Base-by-base conservation (phyloP, 2,113 vertebrate genomes). In the Chaetodon trifascialis region DNA sequence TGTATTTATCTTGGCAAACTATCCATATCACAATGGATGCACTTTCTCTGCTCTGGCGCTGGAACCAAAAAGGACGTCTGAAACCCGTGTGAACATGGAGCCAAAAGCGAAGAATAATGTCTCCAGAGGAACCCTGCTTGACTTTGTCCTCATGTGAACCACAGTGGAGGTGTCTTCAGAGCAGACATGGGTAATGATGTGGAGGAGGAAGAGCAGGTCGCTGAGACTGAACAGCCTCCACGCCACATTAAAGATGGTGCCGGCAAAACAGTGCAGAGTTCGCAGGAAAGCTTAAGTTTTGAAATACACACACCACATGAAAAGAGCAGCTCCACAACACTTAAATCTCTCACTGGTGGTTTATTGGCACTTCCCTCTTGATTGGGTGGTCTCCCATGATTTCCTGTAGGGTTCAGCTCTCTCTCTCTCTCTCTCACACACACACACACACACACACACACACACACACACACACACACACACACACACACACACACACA, bases 321-420 rank as follows among this genome's bases (percentile, higher is more conserved):
- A 79, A 88, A 74, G 75, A 66, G 40, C 73, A 56, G 82, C 80
- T 69, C 79, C 79, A 64, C 73, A 79, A 78, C 66, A 47, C 52
- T 74, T 55, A 25, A 87, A 70, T 25, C 65, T 0, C 71, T 69
- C 59, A 19, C 68, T 78, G 54, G 67, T 51, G 79, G 73, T 86
- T 87, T 91, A 84, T 83, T 82, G 82, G 76, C 77, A 82, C 79
- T 86, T 86, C 85, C 84, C 38, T 68, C 68, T 82, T 84, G 82
- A 86, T 90, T 90, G 83, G 86, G 86, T 89, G 86, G 89, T 87
- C 86, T 83, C 42, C 40, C 23, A 51, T 77, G 56, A 86, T 87
- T 86, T 79, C 72, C 3, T 65, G 75, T 60, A 60, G 67, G 67
- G 66, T 72, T 79, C 66, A 58, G 51, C 65, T 55, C 51, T 58